Evolutionary conservation across 2,113 vertebrate genomes (phyloP), one percentile per base, ranked within the genome.

Genomic region (Phylloscopus trochiloides): DNA sequence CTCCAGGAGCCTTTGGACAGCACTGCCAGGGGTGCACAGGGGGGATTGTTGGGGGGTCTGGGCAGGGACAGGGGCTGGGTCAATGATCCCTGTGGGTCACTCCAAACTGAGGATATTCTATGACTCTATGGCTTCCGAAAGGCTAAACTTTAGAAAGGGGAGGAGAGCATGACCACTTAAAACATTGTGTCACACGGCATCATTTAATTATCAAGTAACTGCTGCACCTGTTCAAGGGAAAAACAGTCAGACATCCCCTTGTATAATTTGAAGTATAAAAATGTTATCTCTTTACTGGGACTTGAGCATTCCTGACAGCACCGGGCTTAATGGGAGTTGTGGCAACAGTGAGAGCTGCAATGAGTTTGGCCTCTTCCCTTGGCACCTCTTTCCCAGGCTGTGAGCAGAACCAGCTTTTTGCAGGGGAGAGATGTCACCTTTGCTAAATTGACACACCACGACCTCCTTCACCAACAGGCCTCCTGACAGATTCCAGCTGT

Each of bases 401-500:
- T 45, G 34, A 62, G 40, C 70, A 81, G 40, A 72, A 32, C 29
- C 52, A 68, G 40, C 83, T 67, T 32, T 32, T 68, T 47, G 19
- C 28, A 68, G 48, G 26, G 57, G 28, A 67, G 73, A 82, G 57
- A 65, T 72, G 65, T 88, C 66, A 74, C 54, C 71, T 74, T 7
- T 82, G 36, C 80, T 84, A 63, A 90, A 77, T 1, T 20, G 82
- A 75, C 62, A 73, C 54, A 61, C 54, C 38, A 28, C 0, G 1
- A 79, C 78, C 54, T 82, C 59, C 71, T 55, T n/a, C 59, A 76
- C 58, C 83, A 93, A 15, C 34, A 65, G 43, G 13, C 43, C 71
- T 85, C 70, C 87, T 65, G 54, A 85, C 57, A 62, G 68, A 94
- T 28, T 76, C 89, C 36, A 79, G 57, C 89, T 62, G 43, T 76